Evolutionary conservation across 2,797 vertebrate species (phyloP), one percentile per base, ranked within the genome.

Genomic region (Sphaeramia orbicularis): DNA sequence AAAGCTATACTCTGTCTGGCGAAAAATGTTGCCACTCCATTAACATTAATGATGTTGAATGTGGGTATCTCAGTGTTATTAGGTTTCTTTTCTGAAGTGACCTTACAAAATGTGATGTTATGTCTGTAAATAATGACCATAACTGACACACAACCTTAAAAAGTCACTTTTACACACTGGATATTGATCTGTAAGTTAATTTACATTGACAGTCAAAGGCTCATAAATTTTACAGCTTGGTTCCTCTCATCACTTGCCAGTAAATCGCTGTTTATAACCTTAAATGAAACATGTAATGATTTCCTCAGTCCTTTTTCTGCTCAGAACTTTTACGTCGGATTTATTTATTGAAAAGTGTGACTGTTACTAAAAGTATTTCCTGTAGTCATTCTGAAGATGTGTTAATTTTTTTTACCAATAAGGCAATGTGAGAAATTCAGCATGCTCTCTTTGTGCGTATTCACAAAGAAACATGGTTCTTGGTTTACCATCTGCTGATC

Each of bases 41-140:
- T 76, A 65, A 30, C 18, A 40, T 49, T 79, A 73, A 74, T 38
- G 11, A 64, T 49, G 4, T 0, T 13, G 30, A n/a, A 64, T 73
- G 67, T 58, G 32, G 35, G 4, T 57, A 37, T 51, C 24, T 57
- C 36, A 12, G 19, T 60, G 45, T 50, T 63, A 63, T 45, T 42
- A 19, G 19, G 44, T 63, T 2, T n/a, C 3, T 48, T 48, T 44
- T 60, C 6, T 7, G 12, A 6, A 56, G n/a, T 13, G 54, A 24
- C 16, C 35, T 60, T 75, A 56, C 52, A 14, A 48, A 36, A 61
- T 37, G 36, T 48, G 40, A 76, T 51, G 43, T 40, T 55, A 15
- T 70, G 51, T 78, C 73, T 47, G n/a, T 73, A 65, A 81, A 85
- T 82, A 49, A 7, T 50, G n/a, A 70, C 42, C 11, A 35, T 71